A percentile compares a stretch with the other conserved stretches of the same genome.
These are phyloP conservation scores for Parascotia fuliginaria DNA, from an alignment of 2,888 invertebrate genomes.

Conservation along the genomic window DNA sequence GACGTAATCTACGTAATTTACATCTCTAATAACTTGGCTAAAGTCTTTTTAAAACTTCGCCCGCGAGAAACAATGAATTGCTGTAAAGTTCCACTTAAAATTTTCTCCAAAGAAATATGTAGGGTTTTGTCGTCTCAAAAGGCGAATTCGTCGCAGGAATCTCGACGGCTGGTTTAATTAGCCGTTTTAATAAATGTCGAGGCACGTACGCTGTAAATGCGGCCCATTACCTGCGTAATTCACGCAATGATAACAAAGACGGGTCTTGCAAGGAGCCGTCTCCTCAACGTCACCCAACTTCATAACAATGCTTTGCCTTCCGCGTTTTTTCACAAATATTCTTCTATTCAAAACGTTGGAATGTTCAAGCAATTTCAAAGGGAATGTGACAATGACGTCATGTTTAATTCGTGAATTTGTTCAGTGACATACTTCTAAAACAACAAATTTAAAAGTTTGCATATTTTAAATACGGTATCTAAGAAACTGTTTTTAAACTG, in stretches of 20 bases:
- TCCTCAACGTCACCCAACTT: slow-evolving; percentile 33
- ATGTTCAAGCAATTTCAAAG: slow-evolving; percentile 8
- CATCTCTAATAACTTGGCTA: slow-evolving; percentile 44
- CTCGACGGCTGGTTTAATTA: slow-evolving; percentile 77
- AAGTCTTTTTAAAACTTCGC: slow-evolving; percentile 52
- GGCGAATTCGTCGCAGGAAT: slow-evolving; percentile 67
- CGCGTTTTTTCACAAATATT: slow-evolving; percentile 29
- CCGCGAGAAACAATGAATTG: slow-evolving; percentile 47
- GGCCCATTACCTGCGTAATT: slow-evolving; percentile 80
- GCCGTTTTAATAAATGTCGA: slow-evolving; percentile 80
- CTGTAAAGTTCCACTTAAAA: slow-evolving; percentile 55
- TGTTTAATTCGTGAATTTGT: too few relatives aligned
- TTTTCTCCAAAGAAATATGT: slow-evolving; percentile 63
- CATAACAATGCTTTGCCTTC: slow-evolving; percentile 33
- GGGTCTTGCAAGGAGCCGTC: slow-evolving; percentile 33
- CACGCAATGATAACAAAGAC: slow-evolving; percentile 78
- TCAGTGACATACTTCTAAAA: too few relatives aligned
- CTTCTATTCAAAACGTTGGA: slow-evolving; percentile 17
- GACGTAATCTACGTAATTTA: slow-evolving; percentile 33
- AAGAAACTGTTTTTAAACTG: too few relatives aligned
- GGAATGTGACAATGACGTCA: too few relatives aligned
- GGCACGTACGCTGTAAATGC: slow-evolving; percentile 80
- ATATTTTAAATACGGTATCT: too few relatives aligned
- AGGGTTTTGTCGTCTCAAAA: slow-evolving; percentile 56
- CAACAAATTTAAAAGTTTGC: too few relatives aligned